Evolutionary conservation across 2,888 invertebrate genomes (phyloP).

Genomic region (Pseudanteris insignis): DNA sequence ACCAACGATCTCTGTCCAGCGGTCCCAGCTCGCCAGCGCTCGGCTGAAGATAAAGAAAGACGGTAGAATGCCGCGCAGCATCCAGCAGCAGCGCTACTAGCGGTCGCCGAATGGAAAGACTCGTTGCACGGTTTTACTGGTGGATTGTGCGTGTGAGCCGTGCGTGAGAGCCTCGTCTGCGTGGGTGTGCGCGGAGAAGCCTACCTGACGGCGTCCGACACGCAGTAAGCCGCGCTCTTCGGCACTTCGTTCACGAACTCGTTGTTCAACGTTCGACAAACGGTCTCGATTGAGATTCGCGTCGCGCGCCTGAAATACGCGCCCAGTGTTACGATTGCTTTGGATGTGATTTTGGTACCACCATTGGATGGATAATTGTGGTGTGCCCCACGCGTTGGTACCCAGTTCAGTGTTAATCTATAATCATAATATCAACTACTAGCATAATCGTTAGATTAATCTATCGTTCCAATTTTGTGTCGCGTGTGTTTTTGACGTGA

Average conservation of each 20-base stretch:
- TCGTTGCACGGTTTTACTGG: conserved; percentile 42
- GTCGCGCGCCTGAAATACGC: neutral
- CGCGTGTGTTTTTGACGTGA: conserved; percentile 8
- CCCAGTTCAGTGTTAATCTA: conserved; percentile 6
- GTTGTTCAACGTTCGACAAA: too few species aligned
- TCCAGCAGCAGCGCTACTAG: conserved; percentile 66
- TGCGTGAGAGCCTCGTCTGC: conserved; percentile 55
- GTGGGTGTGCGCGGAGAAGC: conserved; percentile 63
- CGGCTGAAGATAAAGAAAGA: conserved; percentile 65
- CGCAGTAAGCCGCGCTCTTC: conserved; percentile 63
- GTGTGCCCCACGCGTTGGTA: conserved; percentile 13
- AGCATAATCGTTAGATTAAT: too few species aligned
- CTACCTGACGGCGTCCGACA: conserved; percentile 66
- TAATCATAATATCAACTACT: too few species aligned
- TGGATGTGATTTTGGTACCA: conserved; percentile 1
- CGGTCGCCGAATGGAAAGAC: conserved; percentile 63
- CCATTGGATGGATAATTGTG: conserved; percentile 1
- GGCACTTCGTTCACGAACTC: conserved; percentile 43
- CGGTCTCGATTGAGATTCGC: too few species aligned
- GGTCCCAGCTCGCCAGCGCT: conserved; percentile 72
- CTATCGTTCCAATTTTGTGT: too few species aligned
- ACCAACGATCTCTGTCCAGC: conserved; percentile 67
- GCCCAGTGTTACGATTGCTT: conserved; percentile 18
- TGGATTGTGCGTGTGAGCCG: conserved; percentile 48
- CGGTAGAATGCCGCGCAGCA: conserved; percentile 57